These are phyloP conservation scores for Xenops minutus DNA, from an alignment of 2,797 vertebrate genomes.

Conservation along the genomic window DNA sequence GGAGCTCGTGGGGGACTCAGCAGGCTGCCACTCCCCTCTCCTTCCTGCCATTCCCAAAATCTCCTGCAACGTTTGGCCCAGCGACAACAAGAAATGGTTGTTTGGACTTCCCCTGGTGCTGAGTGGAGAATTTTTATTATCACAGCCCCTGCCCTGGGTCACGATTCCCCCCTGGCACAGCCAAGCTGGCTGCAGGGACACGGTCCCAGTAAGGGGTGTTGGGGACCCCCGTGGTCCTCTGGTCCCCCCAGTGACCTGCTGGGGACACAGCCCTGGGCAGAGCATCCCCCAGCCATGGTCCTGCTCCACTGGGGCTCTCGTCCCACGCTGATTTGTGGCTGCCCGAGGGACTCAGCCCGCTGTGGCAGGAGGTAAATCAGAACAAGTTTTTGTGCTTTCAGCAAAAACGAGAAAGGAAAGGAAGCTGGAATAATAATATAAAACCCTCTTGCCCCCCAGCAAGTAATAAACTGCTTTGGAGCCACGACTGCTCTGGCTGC, in stretches of 20 bases:
- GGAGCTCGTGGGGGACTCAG: accelerated
- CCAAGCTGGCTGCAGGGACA: accelerated
- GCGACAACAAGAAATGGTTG: neutral
- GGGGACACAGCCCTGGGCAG: accelerated
- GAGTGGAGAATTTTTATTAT: too few relatives aligned
- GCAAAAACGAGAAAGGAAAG: neutral
- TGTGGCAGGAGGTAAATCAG: slow-evolving; percentile 15
- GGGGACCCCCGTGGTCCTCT: neutral
- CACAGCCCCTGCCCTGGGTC: too few relatives aligned
- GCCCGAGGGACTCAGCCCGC: neutral
- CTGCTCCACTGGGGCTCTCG: accelerated
- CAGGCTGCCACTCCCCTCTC: neutral
- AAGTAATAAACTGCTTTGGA: neutral
- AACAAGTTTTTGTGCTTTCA: slow-evolving; percentile 19
- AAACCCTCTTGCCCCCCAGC: neutral
- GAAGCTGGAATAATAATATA: neutral
- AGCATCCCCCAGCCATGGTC: neutral
- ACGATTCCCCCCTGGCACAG: accelerated
- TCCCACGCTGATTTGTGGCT: neutral
- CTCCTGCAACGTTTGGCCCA: neutral
- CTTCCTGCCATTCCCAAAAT: neutral
- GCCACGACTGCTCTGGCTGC: accelerated
- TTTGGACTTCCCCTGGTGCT: neutral
- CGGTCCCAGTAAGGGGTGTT: accelerated
- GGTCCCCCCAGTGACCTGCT: accelerated